Percentiles rank a stretch among this genome's conserved stretches.
These are phyloP conservation scores for Epinephelus malabaricus DNA, from an alignment of 2,797 vertebrate species.

Conservation along the genomic window DNA sequence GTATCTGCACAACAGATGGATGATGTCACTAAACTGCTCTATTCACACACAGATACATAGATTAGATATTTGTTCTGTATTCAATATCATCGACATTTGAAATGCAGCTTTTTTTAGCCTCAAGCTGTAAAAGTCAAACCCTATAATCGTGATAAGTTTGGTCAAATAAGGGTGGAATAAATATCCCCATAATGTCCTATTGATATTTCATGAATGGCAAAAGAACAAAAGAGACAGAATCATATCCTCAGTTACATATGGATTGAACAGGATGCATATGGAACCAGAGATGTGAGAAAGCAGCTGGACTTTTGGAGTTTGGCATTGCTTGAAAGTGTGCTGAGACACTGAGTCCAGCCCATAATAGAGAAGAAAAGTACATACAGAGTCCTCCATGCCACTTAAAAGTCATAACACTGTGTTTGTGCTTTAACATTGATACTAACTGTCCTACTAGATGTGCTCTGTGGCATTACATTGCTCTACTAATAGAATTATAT, in stretches of 20 bases:
- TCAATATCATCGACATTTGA: constrained; percentile 9
- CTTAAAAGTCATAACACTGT: constrained; percentile 45
- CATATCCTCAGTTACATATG: constrained; percentile 80
- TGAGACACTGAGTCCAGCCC: constrained; percentile 52
- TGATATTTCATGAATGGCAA: constrained; percentile 75
- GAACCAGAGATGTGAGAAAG: constrained; percentile 63
- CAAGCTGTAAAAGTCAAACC: constrained; percentile 48
- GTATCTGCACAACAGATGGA: constrained; percentile 40
- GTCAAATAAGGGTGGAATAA: constrained; percentile 57
- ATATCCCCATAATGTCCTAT: constrained; percentile 51
- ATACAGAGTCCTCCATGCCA: constrained; percentile 30
- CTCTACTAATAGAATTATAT: constrained; percentile 39
- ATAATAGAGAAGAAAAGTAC: constrained; percentile 23
- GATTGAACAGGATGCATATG: constrained; percentile 84
- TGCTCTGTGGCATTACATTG: constrained; percentile 33
- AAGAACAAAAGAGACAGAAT: constrained; percentile 80
- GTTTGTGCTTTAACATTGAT: constrained; percentile 42
- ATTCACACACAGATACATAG: background rate
- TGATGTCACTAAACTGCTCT: background rate
- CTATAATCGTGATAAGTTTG: constrained; percentile 37
- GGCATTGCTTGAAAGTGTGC: constrained; percentile 76
- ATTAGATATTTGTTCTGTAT: constrained; percentile 8
- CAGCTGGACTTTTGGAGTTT: constrained; percentile 68
- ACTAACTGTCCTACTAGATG: constrained; percentile 54
- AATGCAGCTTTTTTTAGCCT: constrained; percentile 12